phyloP scores from a whole-genome alignment of 2,113 vertebrate species.

The Probosciger aterrimus region DNA sequence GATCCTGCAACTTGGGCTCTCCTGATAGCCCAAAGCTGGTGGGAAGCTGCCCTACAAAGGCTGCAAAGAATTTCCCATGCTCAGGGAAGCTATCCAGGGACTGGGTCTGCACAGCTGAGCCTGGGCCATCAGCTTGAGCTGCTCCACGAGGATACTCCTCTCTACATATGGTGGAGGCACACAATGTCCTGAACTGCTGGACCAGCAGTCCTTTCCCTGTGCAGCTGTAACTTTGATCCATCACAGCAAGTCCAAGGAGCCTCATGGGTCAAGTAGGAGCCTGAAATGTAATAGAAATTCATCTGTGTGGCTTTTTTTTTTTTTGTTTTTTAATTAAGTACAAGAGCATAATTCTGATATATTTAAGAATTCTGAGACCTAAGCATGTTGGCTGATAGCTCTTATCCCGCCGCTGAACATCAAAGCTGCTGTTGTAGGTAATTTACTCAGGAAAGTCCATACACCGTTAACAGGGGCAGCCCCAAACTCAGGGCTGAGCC shows the following conservation, averaged over 20 bases:
- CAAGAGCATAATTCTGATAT: not conserved
- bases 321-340: not conserved
- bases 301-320: fast-evolving
- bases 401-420: fast-evolving
- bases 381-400: not conserved
- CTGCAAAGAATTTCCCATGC: not conserved
- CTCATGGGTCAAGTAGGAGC: fast-evolving
- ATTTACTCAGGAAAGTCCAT: not conserved
- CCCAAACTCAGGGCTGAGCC: not conserved
- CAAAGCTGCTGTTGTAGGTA: not conserved
- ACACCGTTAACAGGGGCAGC: not conserved
- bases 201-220: not conserved
- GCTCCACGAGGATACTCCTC: not conserved
- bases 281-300: not conserved
- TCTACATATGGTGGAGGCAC: fast-evolving
- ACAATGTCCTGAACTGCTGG: fast-evolving
- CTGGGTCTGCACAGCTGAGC: not conserved
- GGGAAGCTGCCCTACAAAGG: not conserved
- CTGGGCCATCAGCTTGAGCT: not conserved
- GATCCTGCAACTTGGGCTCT: not conserved
- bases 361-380: not conserved
- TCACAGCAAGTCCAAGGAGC: not conserved
- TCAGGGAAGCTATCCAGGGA: not conserved
- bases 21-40: not conserved
- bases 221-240: not conserved